phyloP scores from a whole-genome alignment of 2,797 vertebrate genomes.

The Danio kyathit region DNA sequence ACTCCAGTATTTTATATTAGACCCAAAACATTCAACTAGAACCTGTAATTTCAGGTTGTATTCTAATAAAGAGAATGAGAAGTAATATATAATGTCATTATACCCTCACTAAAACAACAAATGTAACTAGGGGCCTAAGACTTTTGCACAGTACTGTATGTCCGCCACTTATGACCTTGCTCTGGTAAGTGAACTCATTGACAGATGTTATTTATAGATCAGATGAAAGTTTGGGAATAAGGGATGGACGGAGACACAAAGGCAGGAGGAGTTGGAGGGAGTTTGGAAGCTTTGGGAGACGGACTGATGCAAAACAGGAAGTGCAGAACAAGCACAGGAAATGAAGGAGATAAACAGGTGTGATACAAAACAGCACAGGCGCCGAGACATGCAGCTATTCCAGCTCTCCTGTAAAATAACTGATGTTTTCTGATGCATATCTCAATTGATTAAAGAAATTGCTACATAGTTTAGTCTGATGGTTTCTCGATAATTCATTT shows the following conservation, averaged over 20 bases:
- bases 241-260: constrained; percentile 15
- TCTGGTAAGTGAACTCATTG: no score
- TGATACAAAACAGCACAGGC: constrained; percentile 64
- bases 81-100: no score
- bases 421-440: constrained; percentile 3
- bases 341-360: constrained; percentile 71
- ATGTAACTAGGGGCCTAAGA: no score
- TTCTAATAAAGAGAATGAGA: no score
- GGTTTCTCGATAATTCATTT: not conserved
- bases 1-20: no score
- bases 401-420: constrained; percentile 43
- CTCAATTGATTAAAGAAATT: not conserved
- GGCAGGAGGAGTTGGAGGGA: constrained; percentile 14
- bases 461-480: not conserved
- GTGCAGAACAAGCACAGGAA: constrained; percentile 68
- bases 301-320: constrained; percentile 51
- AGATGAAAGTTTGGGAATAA: constrained; percentile 23
- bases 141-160: no score
- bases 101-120: no score
- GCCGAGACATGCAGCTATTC: constrained; percentile 48
- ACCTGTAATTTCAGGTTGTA: no score
- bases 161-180: no score
- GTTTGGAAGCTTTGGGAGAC: constrained; percentile 36
- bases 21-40: no score
- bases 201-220: constrained; percentile 16